phyloP scores from a whole-genome alignment of 2,113 vertebrate species.

The Dunckerocampus dactyliophorus region DNA sequence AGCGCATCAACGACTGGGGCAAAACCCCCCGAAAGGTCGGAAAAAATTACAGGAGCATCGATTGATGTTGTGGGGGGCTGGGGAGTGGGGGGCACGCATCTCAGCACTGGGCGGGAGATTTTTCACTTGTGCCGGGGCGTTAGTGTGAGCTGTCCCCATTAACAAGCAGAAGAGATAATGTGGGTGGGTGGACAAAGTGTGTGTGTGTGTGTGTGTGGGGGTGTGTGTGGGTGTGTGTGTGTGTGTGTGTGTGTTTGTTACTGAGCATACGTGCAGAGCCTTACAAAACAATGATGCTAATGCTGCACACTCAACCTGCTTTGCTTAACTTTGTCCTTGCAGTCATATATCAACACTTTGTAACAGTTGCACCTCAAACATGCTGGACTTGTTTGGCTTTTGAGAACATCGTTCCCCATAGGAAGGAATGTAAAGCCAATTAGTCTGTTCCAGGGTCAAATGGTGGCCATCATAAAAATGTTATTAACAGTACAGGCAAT shows the following conservation, averaged over 20 bases:
- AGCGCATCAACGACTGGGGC: constrained; percentile 49
- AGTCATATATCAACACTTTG: constrained; percentile 2
- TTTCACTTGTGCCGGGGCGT: constrained; percentile 46
- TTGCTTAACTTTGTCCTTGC: constrained; percentile 2
- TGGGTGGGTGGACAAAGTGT: constrained; percentile 50
- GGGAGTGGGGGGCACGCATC: constrained; percentile 43
- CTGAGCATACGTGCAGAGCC: constrained; percentile 25
- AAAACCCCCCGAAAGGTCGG: constrained; percentile 48
- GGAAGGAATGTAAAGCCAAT: not conserved
- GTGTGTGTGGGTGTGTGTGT: constrained; percentile 11
- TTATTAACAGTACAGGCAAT: too few relatives aligned
- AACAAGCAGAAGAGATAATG: constrained; percentile 50
- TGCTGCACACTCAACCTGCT: constrained; percentile 11
- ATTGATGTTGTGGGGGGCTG: constrained; percentile 55
- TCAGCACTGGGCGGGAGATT: constrained; percentile 41
- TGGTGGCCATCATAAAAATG: not conserved
- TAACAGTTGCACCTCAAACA: not conserved
- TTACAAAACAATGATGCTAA: constrained; percentile 30
- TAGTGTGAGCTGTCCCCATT: constrained; percentile 47
- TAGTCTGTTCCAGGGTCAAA: not conserved
- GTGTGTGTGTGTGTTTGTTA: constrained; percentile 18
- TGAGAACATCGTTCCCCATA: too few relatives aligned
- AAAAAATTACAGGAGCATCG: constrained; percentile 66
- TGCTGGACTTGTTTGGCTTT: too few relatives aligned
- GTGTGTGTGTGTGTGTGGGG: not conserved